Conservation (phyloP, 2,888 invertebrate genomes). For the Tetragonula carbonaria region DNA sequence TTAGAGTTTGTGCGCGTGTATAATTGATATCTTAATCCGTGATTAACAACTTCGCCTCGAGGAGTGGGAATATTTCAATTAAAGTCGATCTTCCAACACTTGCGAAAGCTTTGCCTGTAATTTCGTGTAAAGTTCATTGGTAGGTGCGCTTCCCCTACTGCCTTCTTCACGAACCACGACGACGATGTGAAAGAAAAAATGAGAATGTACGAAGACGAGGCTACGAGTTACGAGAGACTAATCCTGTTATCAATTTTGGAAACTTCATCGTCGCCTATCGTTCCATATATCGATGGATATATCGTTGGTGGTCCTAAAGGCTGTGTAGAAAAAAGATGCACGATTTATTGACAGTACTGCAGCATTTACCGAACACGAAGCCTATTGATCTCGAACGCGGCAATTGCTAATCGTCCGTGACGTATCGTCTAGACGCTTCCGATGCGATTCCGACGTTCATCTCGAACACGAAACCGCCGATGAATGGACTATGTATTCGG, state of each 20-base stretch:
- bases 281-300: background rate
- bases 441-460: conserved; percentile 33
- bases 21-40: background rate
- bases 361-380: conserved; percentile 73
- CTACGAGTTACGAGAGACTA: background rate
- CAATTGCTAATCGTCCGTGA: conserved; percentile 74
- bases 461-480: background rate
- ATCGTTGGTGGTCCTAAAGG: conserved; percentile 63
- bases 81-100: background rate
- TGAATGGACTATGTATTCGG: background rate
- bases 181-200: background rate
- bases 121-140: background rate
- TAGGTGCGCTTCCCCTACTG: background rate
- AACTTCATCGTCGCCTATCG: background rate
- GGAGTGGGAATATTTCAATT: background rate
- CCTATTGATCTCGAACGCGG: conserved; percentile 74
- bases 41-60: background rate
- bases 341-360: conserved; percentile 38
- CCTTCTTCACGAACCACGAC: background rate
- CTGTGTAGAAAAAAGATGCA: background rate
- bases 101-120: background rate
- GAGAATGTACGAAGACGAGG: background rate
- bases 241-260: background rate
- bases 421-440: conserved; percentile 75
- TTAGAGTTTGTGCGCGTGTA: background rate